Conservation (phyloP, 1,140 invertebrate genomes). For the Bombus pascuorum region DNA sequence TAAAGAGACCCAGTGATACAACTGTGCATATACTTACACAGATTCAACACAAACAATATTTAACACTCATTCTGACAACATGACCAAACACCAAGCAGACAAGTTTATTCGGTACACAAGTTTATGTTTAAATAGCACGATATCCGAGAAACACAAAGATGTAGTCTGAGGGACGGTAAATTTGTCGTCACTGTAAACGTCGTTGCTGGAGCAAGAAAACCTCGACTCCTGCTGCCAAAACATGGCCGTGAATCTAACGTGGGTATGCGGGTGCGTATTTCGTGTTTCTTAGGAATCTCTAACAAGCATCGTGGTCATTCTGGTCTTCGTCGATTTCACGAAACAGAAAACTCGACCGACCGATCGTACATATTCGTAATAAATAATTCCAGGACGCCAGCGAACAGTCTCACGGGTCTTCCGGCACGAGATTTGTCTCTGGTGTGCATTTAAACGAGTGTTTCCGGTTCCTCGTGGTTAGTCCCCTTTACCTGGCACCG, state of each 20-base stretch:
- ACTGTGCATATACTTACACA: no score
- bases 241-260: background rate
- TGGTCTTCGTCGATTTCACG: conserved; percentile 2
- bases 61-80: background rate
- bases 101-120: conserved; percentile 12
- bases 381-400: conserved; percentile 29
- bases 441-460: background rate
- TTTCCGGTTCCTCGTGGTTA: conserved; percentile 4
- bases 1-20: no score
- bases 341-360: conserved; percentile 13
- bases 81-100: background rate
- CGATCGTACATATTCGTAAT: background rate
- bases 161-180: background rate
- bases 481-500: background rate
- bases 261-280: no score
- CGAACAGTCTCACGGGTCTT: conserved; percentile 9
- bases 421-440: conserved; percentile 6
- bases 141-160: conserved; percentile 9
- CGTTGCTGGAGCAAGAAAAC: background rate
- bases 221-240: background rate
- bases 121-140: background rate
- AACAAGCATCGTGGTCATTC: background rate
- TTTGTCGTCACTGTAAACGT: background rate
- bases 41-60: background rate
- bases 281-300: conserved; percentile 9